Evolutionary conservation across 30 jellyfish, hydroid and myxozoan genomes (phyloP).

Genomic region (Clytia hemisphaerica): DNA sequence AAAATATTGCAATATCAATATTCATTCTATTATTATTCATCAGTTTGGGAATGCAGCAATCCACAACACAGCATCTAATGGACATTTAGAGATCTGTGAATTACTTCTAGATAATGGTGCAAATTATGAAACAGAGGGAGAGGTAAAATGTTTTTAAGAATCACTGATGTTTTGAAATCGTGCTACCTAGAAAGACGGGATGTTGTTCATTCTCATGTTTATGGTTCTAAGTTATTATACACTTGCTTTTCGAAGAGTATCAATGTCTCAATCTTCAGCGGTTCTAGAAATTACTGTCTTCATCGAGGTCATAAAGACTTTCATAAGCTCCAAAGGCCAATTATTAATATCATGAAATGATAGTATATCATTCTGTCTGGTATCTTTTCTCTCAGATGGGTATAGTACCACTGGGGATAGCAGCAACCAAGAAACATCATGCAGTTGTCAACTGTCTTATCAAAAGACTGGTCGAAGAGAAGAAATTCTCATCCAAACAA

Average conservation of each 20-base stretch:
- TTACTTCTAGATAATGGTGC: conserved; percentile 61
- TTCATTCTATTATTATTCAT: neutral
- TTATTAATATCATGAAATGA: too few relatives aligned
- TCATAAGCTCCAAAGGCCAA: too few relatives aligned
- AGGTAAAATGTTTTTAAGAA: conserved; percentile 50
- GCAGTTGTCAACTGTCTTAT: conserved; percentile 66
- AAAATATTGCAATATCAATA: neutral
- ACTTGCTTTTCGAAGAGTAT: too few relatives aligned
- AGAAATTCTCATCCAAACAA: conserved; percentile 49
- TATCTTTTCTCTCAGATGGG: conserved; percentile 19
- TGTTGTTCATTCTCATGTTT: too few relatives aligned
- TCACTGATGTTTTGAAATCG: too few relatives aligned
- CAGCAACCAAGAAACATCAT: conserved; percentile 80
- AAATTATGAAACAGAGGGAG: conserved; percentile 48
- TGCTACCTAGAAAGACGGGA: too few relatives aligned
- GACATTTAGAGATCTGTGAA: conserved; percentile 63
- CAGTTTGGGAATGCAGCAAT: conserved; percentile 67
- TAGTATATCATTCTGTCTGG: too few relatives aligned
- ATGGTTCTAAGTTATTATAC: too few relatives aligned
- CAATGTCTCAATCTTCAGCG: neutral
- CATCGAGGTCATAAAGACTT: too few relatives aligned
- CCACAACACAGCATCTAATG: conserved; percentile 65
- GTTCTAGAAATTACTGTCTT: too few relatives aligned
- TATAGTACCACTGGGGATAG: conserved; percentile 68
- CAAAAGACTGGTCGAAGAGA: conserved; percentile 35